phyloP scores from a whole-genome alignment of 2,113 vertebrate species.

The Mohoua ochrocephala region DNA sequence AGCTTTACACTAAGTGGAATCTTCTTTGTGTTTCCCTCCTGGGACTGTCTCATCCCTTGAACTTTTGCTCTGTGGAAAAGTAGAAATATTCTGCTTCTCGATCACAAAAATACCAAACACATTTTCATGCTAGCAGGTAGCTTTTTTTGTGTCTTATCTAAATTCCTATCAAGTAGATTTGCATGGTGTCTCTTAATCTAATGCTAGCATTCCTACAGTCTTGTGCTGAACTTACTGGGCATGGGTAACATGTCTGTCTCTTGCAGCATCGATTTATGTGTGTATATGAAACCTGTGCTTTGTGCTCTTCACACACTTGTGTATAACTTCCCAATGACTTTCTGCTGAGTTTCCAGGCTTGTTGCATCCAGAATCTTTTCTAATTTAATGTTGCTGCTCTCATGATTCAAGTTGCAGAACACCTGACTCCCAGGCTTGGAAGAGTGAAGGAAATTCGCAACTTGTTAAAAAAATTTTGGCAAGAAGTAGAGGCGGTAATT shows the following conservation, averaged over 20 bases:
- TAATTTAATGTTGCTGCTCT: not conserved
- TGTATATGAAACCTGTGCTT: not conserved
- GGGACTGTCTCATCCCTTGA: not conserved
- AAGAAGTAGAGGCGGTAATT: not conserved
- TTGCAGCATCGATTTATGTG: not conserved
- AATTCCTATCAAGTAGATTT: not conserved
- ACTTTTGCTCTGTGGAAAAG: not conserved
- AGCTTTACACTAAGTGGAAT: conserved; percentile 30
- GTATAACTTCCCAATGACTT: not conserved
- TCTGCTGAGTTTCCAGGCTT: not conserved
- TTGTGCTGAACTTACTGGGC: not conserved
- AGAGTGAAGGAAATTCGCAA: not conserved
- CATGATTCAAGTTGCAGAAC: not conserved
- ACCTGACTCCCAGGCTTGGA: not conserved
- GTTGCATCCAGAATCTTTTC: not conserved
- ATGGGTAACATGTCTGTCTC: not conserved
- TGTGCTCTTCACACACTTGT: not conserved
- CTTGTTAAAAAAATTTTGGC: not conserved
- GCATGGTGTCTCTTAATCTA: not conserved
- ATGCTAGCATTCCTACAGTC: not conserved
- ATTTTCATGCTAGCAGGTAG: not conserved
- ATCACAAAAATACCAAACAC: not conserved
- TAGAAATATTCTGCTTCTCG: not conserved
- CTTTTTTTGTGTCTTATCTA: not conserved
- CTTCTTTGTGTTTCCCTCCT: conserved; percentile 9